These are phyloP conservation scores for Pungitius pungitius DNA, from an alignment of 2,113 vertebrate genomes.

Conservation along the genomic window DNA sequence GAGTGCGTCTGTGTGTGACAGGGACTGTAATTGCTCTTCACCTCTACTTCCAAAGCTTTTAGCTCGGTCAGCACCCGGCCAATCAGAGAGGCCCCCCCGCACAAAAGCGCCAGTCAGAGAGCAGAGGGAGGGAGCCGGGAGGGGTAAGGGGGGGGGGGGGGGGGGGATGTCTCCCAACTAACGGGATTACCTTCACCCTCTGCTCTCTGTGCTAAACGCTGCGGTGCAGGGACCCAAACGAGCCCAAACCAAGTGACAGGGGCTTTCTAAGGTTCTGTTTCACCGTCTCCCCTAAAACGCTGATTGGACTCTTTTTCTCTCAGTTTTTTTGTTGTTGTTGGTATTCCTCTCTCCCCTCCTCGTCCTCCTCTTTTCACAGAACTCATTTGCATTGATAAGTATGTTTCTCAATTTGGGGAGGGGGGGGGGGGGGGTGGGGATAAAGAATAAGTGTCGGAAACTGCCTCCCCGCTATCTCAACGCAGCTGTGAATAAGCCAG, in stretches of 20 bases:
- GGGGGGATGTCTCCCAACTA: conserved; percentile 56
- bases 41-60: conserved; percentile 81
- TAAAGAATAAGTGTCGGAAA: conserved; percentile 70
- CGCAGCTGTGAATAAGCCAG: conserved; percentile 60
- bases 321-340: background rate
- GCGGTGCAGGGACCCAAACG: conserved; percentile 45
- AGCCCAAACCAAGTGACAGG: conserved; percentile 59
- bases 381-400: conserved; percentile 72
- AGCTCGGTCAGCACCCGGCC: conserved; percentile 74
- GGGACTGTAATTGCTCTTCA: conserved; percentile 78
- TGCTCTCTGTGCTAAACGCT: conserved; percentile 30
- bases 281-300: background rate
- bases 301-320: conserved; percentile 11
- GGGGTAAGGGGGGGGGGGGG: conserved; percentile 1
- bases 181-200: conserved; percentile 65
- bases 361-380: conserved; percentile 1
- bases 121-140: conserved; percentile 35
- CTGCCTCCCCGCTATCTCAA: conserved; percentile 66
- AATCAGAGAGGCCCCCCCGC: conserved; percentile 39
- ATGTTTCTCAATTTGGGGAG: conserved; percentile 72
- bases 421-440: too few species aligned
- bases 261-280: conserved; percentile 27
- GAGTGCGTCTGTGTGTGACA: conserved; percentile 48
- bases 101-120: conserved; percentile 50
- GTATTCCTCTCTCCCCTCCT: background rate